Base-by-base conservation (phyloP, 2,888 invertebrate genomes). In the Hololepta plana region DNA sequence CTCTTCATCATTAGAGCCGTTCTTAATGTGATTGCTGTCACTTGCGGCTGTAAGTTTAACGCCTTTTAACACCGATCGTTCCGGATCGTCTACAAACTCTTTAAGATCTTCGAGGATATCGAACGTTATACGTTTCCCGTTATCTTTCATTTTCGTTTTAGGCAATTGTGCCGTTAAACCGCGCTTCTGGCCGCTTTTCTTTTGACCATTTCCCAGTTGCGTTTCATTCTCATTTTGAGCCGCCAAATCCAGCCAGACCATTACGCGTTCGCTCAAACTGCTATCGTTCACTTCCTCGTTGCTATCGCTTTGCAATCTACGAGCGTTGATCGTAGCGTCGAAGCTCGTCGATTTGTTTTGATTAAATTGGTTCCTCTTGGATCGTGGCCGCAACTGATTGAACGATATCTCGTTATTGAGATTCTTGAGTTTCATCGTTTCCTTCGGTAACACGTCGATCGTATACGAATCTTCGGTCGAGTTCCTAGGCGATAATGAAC, bases 201-300 rank as follows among this genome's bases (percentile, higher is more conserved):
- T 8, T 12, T 20, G 5, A 12, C 20, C 12, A 6, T 12, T 23
- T 23, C 13, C 8, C n/a, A 17, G 17, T 17, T 17, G 17, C 6
- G 6, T 17, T 17, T 6, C n/a, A 24, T 32, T 15, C 14, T 26
- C 29, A 12, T 32, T 42, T 17, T 46, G 43, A 3, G 36, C 73
- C 0, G 79, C 77, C 29, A 80, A 53, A 45, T 81, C 79, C 35
- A 82, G 44, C 82, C 82, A 82, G 39, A 77, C 72, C 3, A 81
- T 51, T 0, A 82, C 82, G 28, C 79, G 60, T 32, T 81, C 77
- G 0, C 79, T 67, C 24, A 72, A 45, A 14, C 60, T 48, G 42
- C 59, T 53, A 23, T 44, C 37, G n/a, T n/a, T n/a, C n/a, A n/a
- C n/a, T n/a, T n/a, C n/a, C n/a, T n/a, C n/a, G n/a, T n/a, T 27